Percentiles rank a stretch among this genome's conserved stretches.
Evolutionary conservation across 2,888 invertebrate genomes (phyloP).

Genomic region (Opisthograptis luteolata): DNA sequence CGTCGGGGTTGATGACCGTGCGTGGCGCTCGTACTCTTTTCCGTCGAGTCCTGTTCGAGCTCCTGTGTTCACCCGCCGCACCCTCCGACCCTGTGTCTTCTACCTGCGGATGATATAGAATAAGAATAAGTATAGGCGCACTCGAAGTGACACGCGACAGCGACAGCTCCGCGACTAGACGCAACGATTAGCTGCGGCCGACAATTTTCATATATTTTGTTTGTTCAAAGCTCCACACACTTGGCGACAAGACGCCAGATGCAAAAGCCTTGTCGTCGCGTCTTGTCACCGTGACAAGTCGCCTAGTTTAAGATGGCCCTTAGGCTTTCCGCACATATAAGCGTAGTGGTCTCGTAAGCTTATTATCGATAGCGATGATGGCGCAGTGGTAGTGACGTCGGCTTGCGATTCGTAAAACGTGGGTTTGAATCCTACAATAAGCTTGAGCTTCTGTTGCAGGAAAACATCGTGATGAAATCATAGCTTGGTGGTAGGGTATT

Average conservation of each 20-base stretch:
- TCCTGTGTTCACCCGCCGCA: slow-evolving; percentile 83
- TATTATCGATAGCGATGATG: too few species aligned
- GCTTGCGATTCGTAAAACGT: too few species aligned
- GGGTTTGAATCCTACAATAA: too few species aligned
- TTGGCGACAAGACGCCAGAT: background rate
- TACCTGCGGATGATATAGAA: slow-evolving; percentile 60
- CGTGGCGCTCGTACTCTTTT: slow-evolving; percentile 89
- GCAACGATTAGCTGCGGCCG: background rate
- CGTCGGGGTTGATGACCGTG: slow-evolving; percentile 96
- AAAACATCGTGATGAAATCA: too few species aligned
- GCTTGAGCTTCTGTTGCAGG: too few species aligned
- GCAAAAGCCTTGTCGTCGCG: background rate
- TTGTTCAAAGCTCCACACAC: background rate
- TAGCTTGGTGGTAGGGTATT: too few species aligned
- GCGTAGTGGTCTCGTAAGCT: too few species aligned
- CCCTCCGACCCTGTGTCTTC: slow-evolving; percentile 89
- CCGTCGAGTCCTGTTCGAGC: slow-evolving; percentile 85
- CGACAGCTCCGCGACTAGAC: background rate
- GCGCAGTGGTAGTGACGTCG: too few species aligned
- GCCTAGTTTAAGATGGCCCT: too few species aligned
- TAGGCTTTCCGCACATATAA: too few species aligned
- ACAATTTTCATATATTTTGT: background rate
- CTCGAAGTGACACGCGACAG: background rate
- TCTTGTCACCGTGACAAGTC: too few species aligned
- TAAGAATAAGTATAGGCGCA: background rate